Evolutionary conservation across 2,797 vertebrate genomes (phyloP), one percentile per base, ranked within the genome.

Genomic region (Pangasius larnaudii): DNA sequence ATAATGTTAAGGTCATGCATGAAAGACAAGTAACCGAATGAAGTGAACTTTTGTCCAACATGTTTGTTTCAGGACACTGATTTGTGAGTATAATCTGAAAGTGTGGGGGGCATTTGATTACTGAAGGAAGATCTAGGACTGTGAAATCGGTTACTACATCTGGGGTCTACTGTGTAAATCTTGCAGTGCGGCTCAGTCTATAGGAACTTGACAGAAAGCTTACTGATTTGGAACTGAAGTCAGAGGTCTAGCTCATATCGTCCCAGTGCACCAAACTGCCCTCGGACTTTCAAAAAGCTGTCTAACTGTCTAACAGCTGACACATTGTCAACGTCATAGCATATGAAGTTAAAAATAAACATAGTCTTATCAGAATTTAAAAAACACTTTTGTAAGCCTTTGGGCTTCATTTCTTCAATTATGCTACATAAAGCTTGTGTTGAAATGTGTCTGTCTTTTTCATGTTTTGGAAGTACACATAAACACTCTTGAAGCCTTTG

Each of bases 381-480:
- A 56, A 18, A 18, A 59, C 56, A 42, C 58, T 39, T 58, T 24
- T 59, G 30, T 61, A 24, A 19, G 19, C 53, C n/a, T 33, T 16
- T 49, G 27, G 42, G 42, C 24, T 72, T 72, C 0, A 51, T 77
- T 51, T 77, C 75, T 33, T 78, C 18, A 56, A 5, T 79, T 79
- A 36, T 27, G 22, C 53, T 39, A 39, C 22, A 27, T 3, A 61
- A 61, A 30, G 11, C 8, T 53, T 69, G 46, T 53, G 39, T 16
- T 84, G 19, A 71, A 65, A 65, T 36, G 10, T 84, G 10, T 33
- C 82, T 65, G 1, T 51, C 10, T 7, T 84, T 53, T 59, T 30
- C 65, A 30, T 69, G 33, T 42, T 88, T 85, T 79, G 39, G 86
- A 75, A 72, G 39, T 81, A 24, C 16, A 86, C 63, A 2, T 39